Conservation (phyloP, 2,888 invertebrate species). For the Erebia palarica region DNA sequence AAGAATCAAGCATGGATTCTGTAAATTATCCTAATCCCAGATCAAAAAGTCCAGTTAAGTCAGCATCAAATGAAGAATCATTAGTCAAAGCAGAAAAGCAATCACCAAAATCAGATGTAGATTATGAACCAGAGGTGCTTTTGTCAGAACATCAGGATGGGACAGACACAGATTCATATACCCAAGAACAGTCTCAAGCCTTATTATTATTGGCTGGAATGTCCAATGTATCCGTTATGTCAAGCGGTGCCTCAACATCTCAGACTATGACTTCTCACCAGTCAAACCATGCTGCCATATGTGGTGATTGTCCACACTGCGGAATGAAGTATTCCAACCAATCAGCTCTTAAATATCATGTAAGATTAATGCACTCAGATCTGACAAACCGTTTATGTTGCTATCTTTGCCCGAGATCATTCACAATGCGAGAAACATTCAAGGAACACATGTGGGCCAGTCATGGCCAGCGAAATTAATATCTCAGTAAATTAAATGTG, state of each 20-base stretch:
- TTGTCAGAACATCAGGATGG: conserved; percentile 74
- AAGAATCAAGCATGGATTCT: conserved; percentile 62
- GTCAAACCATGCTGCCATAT: conserved; percentile 79
- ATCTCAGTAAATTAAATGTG: conserved; percentile 50
- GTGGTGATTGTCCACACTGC: conserved; percentile 86
- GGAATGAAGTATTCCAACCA: conserved; percentile 87
- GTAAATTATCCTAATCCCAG: conserved; percentile 53
- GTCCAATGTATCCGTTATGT: conserved; percentile 61
- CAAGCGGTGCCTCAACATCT: conserved; percentile 68
- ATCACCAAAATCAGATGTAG: conserved; percentile 73
- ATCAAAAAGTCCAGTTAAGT: conserved; percentile 67
- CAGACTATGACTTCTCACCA: conserved; percentile 63
- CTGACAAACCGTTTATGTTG: conserved; percentile 86
- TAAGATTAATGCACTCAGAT: conserved; percentile 86
- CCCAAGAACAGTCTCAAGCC: conserved; percentile 71
- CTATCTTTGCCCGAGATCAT: conserved; percentile 86
- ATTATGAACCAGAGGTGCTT: conserved; percentile 77
- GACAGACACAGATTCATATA: conserved; percentile 63
- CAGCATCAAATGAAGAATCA: conserved; percentile 56
- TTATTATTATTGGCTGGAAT: conserved; percentile 68
- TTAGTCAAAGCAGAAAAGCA: conserved; percentile 71
- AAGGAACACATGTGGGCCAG: conserved; percentile 87
- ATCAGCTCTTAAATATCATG: conserved; percentile 86
- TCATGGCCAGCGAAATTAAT: conserved; percentile 84
- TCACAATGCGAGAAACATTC: conserved; percentile 85